These are phyloP conservation scores for Lithophane ornitopus DNA, from an alignment of 2,888 invertebrate species.

Conservation along the genomic window DNA sequence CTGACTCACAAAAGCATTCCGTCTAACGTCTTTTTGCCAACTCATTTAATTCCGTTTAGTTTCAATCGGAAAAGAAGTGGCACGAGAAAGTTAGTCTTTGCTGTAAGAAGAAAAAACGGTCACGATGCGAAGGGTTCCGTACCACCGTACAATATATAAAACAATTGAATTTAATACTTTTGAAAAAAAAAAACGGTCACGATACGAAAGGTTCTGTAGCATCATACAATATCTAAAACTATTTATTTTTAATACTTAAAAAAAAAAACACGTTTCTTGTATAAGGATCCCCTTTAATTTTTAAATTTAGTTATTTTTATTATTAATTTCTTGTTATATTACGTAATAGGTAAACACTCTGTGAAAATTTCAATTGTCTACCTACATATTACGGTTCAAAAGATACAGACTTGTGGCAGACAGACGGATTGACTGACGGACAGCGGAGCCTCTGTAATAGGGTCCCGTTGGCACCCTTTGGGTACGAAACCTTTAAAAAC, in stretches of 20 bases:
- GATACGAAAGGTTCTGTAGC: background rate
- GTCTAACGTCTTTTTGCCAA: conserved; percentile 42
- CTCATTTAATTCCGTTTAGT: conserved; percentile 57
- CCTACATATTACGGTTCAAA: background rate
- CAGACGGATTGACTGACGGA: background rate
- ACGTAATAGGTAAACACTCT: too few relatives aligned
- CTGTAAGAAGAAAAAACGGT: conserved; percentile 21
- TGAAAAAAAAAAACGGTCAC: conserved; percentile 16
- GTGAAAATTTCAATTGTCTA: background rate
- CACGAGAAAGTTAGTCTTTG: conserved; percentile 19
- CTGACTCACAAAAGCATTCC: conserved; percentile 36
- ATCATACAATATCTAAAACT: too few relatives aligned
- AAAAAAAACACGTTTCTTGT: too few relatives aligned
- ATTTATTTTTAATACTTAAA: too few relatives aligned
- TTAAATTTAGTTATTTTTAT: background rate
- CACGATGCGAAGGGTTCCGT: background rate
- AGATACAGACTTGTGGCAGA: background rate
- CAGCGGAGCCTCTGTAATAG: background rate
- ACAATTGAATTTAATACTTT: too few relatives aligned
- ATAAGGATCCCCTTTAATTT: too few relatives aligned
- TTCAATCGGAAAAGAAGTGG: conserved; percentile 47
- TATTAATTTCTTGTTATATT: background rate
- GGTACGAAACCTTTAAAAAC: background rate
- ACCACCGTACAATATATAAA: background rate
- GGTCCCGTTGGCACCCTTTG: background rate